Conservation (phyloP, 2,113 vertebrate species). For the Sturnus vulgaris region DNA sequence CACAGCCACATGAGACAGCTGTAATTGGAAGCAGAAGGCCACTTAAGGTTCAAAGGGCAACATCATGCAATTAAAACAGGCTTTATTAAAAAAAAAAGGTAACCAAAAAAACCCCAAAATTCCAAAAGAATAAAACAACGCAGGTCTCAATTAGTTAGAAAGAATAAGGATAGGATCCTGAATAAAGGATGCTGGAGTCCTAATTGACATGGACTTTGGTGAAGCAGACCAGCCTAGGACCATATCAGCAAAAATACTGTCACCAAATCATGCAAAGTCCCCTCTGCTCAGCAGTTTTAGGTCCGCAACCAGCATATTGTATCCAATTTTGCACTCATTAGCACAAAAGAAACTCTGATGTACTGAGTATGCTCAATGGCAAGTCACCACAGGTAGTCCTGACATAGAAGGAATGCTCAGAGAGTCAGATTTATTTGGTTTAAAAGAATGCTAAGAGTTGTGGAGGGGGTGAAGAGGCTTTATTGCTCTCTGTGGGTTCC, state of each 20-base stretch:
- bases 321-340: not conserved
- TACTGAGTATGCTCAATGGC: not conserved
- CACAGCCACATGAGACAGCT: not conserved
- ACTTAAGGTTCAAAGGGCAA: not conserved
- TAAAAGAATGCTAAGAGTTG: not conserved
- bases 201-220: not conserved
- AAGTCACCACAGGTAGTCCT: not conserved
- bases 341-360: not conserved
- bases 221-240: not conserved
- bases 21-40: not conserved
- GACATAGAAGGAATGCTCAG: not conserved
- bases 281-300: not conserved
- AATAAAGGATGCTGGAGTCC: not conserved
- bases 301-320: not conserved
- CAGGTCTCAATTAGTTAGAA: not conserved
- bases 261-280: not conserved
- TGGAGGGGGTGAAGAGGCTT: not conserved
- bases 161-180: not conserved
- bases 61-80: not conserved
- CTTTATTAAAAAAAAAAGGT: not conserved
- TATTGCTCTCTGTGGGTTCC: not conserved
- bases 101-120: not conserved
- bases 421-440: not conserved
- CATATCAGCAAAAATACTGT: fast-evolving
- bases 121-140: not conserved